Conservation (phyloP, 2,113 vertebrate genomes). For the Vicugna pacos region DNA sequence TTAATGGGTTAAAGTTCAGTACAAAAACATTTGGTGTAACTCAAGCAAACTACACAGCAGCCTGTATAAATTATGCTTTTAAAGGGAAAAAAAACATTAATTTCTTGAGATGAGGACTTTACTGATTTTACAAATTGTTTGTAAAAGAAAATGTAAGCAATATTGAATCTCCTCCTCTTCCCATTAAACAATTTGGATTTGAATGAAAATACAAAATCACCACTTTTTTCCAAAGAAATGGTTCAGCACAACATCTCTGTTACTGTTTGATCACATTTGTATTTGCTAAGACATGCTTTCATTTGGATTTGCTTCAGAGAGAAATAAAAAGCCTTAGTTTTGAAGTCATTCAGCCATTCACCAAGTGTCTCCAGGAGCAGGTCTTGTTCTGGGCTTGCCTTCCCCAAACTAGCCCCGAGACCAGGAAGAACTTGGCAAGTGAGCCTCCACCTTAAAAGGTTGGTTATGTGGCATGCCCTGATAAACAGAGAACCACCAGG, state of each 20-base stretch:
- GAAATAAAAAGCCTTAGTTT: not conserved
- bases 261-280: not conserved
- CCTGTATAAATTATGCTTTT: not conserved
- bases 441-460: not conserved
- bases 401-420: not conserved
- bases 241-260: not conserved
- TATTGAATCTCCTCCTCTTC: not conserved
- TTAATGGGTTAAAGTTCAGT: constrained; percentile 29
- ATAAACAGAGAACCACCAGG: not conserved
- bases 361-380: not conserved
- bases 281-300: constrained; percentile 13
- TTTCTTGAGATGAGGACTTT: not conserved
- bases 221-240: not conserved
- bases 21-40: not conserved
- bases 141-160: not conserved
- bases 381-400: not conserved
- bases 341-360: not conserved
- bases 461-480: not conserved
- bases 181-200: not conserved
- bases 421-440: not conserved
- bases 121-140: not conserved
- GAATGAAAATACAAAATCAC: not conserved
- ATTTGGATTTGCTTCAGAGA: not conserved
- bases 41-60: not conserved
- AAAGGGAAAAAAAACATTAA: constrained; percentile 3